phyloP scores from a whole-genome alignment of 2,113 vertebrate genomes.

The Hyperoodon ampullatus region DNA sequence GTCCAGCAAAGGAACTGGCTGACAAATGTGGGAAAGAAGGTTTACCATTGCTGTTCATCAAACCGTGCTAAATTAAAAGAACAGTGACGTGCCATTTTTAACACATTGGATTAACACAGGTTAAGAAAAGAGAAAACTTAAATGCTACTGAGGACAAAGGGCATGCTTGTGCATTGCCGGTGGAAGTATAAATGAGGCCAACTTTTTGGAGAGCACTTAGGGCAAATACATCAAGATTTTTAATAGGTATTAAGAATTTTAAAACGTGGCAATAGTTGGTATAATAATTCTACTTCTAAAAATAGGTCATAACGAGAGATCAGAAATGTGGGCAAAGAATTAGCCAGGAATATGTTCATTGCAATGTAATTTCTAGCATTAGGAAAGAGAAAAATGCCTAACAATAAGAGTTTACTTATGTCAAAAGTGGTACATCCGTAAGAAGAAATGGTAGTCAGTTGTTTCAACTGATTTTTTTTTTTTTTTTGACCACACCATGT shows the following conservation, averaged over 20 bases:
- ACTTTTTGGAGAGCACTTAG: neutral
- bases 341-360: neutral
- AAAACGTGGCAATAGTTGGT: conserved; percentile 3
- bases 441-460: neutral
- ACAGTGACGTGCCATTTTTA: neutral
- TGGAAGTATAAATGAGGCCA: neutral
- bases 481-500: accelerated
- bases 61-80: neutral
- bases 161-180: neutral
- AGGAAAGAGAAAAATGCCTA: conserved; percentile 2
- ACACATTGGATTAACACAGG: neutral
- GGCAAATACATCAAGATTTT: neutral
- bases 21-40: neutral
- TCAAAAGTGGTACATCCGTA: neutral
- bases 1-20: neutral
- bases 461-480: neutral
- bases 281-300: conserved; percentile 27
- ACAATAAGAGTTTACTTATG: neutral
- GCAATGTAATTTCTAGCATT: neutral
- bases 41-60: neutral
- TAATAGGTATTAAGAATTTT: neutral
- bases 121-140: neutral
- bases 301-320: neutral
- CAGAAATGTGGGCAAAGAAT: neutral
- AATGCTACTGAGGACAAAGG: neutral